Base-by-base conservation (phyloP, 2,113 vertebrate genomes). In the Formicarius rufipectus region DNA sequence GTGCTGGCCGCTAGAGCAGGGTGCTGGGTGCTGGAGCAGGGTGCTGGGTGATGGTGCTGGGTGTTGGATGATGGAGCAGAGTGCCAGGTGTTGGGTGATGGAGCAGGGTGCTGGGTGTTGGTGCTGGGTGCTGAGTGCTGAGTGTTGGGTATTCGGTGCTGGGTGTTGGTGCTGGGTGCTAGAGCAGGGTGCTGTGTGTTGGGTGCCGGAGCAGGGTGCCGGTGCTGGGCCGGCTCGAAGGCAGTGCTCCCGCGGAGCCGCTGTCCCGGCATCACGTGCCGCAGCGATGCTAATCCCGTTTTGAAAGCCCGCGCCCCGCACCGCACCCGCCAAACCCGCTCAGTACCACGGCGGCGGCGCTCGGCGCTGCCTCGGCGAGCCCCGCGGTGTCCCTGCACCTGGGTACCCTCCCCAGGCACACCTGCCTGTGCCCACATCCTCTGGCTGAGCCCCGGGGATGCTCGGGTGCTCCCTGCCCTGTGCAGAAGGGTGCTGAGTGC, bases 401-500 rank as follows among this genome's bases (percentile, higher is more conserved):
- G 11, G 23, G 23, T 11, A 18, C 85, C 60, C 30, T 80, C 37
- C 6, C 1, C 7, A 17, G 67, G 50, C 3, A 8, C 16, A 6
- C 3, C 47, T 3, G 7, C 11, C 53, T 0, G 15, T 4, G 7
- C 6, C 76, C n/a, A 1, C 8, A 0, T 20, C 64, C 58, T 79
- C 47, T 6, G 55, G 42, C 56, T 40, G 66, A 10, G 42, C 64
- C 39, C 17, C 4, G 62, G 50, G 89, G 86, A 37, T 58, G 89
- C 42, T 56, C 47, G 0, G 2, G 35, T 6, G 37, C 76, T 45
- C 45, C 37, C 31, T 35, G 24, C 27, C 22, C 78, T 1, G 18
- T 7, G 66, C 62, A 2, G 28, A n/a, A 23, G 10, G 60, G 13
- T 6, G 62, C 84, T 45, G 89, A 92, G 60, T 2, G 33, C 72